These are phyloP conservation scores for Sesia apiformis DNA, from an alignment of 2,888 invertebrate species.

Conservation along the genomic window DNA sequence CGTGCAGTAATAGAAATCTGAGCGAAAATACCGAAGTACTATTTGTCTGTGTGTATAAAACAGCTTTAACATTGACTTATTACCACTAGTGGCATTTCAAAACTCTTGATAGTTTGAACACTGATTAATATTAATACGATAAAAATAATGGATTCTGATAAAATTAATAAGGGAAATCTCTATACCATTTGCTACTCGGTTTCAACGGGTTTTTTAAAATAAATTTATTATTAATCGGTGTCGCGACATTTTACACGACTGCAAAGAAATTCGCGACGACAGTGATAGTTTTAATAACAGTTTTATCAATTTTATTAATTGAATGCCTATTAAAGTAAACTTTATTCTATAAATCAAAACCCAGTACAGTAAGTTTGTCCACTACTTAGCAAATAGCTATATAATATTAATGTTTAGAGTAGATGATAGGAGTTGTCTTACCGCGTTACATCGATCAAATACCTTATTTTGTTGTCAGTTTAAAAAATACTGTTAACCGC, in stretches of 20 bases:
- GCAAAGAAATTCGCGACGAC: background rate
- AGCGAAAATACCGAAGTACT: no score
- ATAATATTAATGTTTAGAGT: no score
- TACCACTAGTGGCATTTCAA: background rate
- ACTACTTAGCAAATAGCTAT: no score
- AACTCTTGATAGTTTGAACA: background rate
- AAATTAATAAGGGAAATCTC: background rate
- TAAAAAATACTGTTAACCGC: no score
- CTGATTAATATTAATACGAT: background rate
- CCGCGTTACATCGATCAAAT: no score
- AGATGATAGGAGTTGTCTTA: no score
- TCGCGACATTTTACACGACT: background rate
- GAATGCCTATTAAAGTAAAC: no score
- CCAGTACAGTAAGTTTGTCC: no score
- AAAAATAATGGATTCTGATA: background rate
- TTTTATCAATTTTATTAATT: background rate
- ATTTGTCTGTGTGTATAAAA: no score
- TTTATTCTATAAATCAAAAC: no score
- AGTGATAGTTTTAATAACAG: background rate
- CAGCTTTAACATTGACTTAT: background rate
- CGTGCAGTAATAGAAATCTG: no score
- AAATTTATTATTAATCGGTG: background rate
- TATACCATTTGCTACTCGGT: background rate
- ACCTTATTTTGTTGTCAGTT: no score
- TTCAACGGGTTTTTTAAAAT: background rate